These are phyloP conservation scores for Saturnia pavonia DNA, from an alignment of 2,888 invertebrate species.

Conservation along the genomic window DNA sequence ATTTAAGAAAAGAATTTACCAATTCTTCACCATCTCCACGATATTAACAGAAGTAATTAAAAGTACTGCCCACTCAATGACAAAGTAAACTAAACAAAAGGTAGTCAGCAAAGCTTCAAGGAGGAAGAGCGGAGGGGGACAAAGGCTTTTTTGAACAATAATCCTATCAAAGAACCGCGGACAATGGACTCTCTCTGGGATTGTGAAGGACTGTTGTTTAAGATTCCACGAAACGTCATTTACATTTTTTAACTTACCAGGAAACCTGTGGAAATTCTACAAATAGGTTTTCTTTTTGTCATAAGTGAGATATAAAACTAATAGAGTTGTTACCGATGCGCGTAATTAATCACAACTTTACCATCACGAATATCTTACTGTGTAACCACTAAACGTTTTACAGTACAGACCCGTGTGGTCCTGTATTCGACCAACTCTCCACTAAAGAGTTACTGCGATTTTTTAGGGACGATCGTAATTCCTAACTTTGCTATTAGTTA, in stretches of 20 bases:
- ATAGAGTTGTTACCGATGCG: neutral
- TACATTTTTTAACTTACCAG: constrained; percentile 3
- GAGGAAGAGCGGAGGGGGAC: neutral
- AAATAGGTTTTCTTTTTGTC: neutral
- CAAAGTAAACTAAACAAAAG: constrained; percentile 12
- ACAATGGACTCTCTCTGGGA: constrained; percentile 20
- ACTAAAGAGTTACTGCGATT: too few relatives aligned
- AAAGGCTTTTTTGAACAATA: constrained; percentile 26
- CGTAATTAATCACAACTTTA: too few relatives aligned
- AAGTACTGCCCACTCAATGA: constrained; percentile 9
- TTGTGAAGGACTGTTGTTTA: constrained; percentile 16
- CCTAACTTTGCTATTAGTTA: too few relatives aligned
- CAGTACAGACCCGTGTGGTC: too few relatives aligned
- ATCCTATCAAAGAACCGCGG: constrained; percentile 25
- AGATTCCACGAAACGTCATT: constrained; percentile 7
- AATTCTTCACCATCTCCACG: neutral
- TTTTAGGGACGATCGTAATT: too few relatives aligned
- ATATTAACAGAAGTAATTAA: constrained; percentile 14
- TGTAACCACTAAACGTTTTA: too few relatives aligned
- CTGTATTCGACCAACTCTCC: too few relatives aligned
- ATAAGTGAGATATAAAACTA: neutral
- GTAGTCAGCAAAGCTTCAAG: constrained; percentile 12
- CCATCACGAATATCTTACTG: too few relatives aligned
- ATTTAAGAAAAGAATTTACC: neutral
- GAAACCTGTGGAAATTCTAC: neutral